phyloP scores from a whole-genome alignment of 2,888 invertebrate genomes.

The Caenorhabditis sp. region DNA sequence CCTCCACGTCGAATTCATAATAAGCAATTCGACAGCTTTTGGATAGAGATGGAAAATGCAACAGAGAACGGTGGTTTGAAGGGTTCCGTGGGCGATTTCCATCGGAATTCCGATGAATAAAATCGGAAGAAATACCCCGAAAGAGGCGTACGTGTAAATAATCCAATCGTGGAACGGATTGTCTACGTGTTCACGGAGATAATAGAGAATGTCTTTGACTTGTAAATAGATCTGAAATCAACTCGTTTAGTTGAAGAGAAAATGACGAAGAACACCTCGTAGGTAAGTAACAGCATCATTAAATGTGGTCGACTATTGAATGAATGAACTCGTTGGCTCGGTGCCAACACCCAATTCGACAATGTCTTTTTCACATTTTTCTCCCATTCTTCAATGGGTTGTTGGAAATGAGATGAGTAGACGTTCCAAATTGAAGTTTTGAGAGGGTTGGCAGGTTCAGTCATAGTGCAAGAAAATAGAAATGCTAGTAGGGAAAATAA shows the following conservation, averaged over 20 bases:
- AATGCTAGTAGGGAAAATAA: too few species aligned
- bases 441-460: too few species aligned
- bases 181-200: too few species aligned
- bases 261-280: not conserved
- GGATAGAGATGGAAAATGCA: not conserved
- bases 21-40: not conserved
- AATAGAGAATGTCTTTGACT: too few species aligned
- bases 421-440: too few species aligned
- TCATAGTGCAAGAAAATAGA: too few species aligned
- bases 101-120: not conserved
- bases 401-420: too few species aligned
- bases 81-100: not conserved
- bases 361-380: not conserved
- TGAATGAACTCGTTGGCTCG: not conserved
- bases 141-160: constrained; percentile 18
- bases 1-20: not conserved
- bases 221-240: too few species aligned
- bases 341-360: not conserved
- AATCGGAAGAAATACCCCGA: constrained; percentile 17
- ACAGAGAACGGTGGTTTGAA: not conserved
- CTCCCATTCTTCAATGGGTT: not conserved
- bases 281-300: not conserved
- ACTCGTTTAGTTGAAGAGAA: too few species aligned
- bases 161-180: too few species aligned
- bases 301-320: not conserved